Base-by-base conservation (phyloP, 2,113 vertebrate species). In the Aviceda subcristata region DNA sequence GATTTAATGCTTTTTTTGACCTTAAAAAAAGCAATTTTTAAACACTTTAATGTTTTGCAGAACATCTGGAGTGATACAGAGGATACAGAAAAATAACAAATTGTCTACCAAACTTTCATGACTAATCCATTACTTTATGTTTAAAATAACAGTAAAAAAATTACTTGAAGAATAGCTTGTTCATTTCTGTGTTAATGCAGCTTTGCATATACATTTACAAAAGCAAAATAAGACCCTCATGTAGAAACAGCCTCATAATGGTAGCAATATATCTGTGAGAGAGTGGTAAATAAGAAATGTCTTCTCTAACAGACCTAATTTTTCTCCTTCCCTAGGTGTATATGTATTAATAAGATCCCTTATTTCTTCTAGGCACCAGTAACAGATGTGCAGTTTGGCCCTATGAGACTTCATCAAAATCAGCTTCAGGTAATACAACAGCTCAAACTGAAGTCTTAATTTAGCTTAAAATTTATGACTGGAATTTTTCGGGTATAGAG, bases 341-440 rank as follows among this genome's bases (percentile, higher is more conserved):
- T 48, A 66, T 57, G 24, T 55, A 79, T 82, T 90, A 86, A 92
- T 80, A 77, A 85, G n/a, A 68, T 88, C 55, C 79, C 90, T 98
- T 97, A 71, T 96, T 90, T 66, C 97, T 96, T 97, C 23, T 97
- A 99, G 99, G 98, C 98, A 96, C 95, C 98, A 91, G 98, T 98
- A 94, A 98, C 99, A 89, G 99, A 99, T 95, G 99, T 99, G 98
- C 99, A 99, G 94, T 99, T 99, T 98, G 99, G 99, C 97, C 99
- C 99, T 97, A 99, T 99, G 99, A 99, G 98, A 98, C 99, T 99
- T 97, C 98, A 98, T 98, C 99, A 98, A 98, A 99, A 99, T 98
- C 99, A 99, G 93, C 99, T 99, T 99, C 99, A 99, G 99, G 99
- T 99, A 99, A 91, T 38, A 43, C 10, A 84, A 6, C 46, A 75